A percentile compares a stretch with the other conserved stretches of the same genome.
These are phyloP conservation scores for Sebastes diploproa DNA, from an alignment of 2,797 vertebrate species.

Conservation along the genomic window DNA sequence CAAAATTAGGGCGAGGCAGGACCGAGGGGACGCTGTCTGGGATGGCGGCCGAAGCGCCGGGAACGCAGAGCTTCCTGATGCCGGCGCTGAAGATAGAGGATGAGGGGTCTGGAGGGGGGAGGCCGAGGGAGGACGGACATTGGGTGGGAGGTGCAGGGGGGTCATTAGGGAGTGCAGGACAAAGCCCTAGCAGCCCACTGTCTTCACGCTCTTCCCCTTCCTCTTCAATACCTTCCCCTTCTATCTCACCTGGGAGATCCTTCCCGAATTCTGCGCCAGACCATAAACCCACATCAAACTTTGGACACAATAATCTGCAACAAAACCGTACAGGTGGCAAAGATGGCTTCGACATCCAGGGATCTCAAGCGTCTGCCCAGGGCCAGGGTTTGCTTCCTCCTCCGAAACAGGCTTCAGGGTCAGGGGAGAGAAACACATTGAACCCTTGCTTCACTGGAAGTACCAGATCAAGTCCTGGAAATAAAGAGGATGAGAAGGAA, in stretches of 20 bases:
- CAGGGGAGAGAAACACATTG: constrained; percentile 70
- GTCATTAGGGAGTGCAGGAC: constrained; percentile 73
- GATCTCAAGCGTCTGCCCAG: constrained; percentile 29
- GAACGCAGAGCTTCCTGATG: constrained; percentile 10
- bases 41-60: not conserved
- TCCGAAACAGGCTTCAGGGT: constrained; percentile 25
- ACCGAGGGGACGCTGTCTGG: constrained; percentile 27
- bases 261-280: constrained; percentile 23
- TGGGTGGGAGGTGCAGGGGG: constrained; percentile 53
- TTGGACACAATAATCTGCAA: constrained; percentile 34
- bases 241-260: constrained; percentile 60
- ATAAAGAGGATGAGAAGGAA: constrained; percentile 33
- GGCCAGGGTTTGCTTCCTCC: constrained; percentile 16
- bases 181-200: constrained; percentile 76
- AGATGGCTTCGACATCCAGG: constrained; percentile 34
- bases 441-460: constrained; percentile 66
- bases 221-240: constrained; percentile 62
- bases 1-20: constrained; percentile 41
- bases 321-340: constrained; percentile 9
- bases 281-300: constrained; percentile 3
- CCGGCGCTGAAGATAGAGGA: constrained; percentile 57
- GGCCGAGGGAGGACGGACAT: constrained; percentile 76
- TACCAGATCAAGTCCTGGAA: constrained; percentile 11
- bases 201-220: constrained; percentile 69
- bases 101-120: constrained; percentile 69